Base-by-base conservation (phyloP, 1,140 invertebrate species). In the Portunus trituberculatus region DNA sequence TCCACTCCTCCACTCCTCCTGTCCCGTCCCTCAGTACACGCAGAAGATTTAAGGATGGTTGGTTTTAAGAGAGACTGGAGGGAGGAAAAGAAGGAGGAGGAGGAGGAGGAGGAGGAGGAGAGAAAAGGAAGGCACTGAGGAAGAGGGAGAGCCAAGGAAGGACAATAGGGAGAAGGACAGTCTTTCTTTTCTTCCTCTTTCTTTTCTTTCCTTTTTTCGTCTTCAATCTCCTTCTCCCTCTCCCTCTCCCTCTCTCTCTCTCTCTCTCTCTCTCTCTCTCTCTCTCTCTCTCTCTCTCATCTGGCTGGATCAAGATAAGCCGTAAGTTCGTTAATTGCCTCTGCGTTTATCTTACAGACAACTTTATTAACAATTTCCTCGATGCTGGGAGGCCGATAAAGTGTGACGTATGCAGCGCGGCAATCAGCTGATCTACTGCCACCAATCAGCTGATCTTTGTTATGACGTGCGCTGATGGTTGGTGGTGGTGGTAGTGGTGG, bases 211-310 rank as follows among this genome's bases (percentile, higher is more conserved):
- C 20, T 20, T 76, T 20, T 76, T 20, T 76, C 67, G 12, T 20
- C 20, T 20, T n/a, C 67, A 20, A 1, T 76, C 67, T 76, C 67
- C 20, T 25, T 76, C 20, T 76, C 67, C 20, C 67, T 76, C 67
- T 76, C 67, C 20, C 59, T 76, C 59, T 76, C 59, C 20, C 59
- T 76, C 59, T 76, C 59, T 76, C 59, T 76, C 59, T 76, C 59
- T 76, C 67, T 76, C 67, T 76, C 67, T 76, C 67, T 76, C 67
- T 76, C 67, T 76, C 67, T 76, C 67, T 76, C 67, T 76, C 67
- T 76, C 67, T 76, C 67, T 76, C 67, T 76, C 67, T 76, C 67
- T 76, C 67, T 76, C 67, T 76, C 67, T 76, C 52, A 59, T 59
- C 52, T 59, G 16, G 3, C 52, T 0, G 52, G 52, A 59, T 59